Evolutionary conservation across 2,113 vertebrate genomes (phyloP), one percentile per base, ranked within the genome.

Genomic region (Rhinichthys klamathensis): DNA sequence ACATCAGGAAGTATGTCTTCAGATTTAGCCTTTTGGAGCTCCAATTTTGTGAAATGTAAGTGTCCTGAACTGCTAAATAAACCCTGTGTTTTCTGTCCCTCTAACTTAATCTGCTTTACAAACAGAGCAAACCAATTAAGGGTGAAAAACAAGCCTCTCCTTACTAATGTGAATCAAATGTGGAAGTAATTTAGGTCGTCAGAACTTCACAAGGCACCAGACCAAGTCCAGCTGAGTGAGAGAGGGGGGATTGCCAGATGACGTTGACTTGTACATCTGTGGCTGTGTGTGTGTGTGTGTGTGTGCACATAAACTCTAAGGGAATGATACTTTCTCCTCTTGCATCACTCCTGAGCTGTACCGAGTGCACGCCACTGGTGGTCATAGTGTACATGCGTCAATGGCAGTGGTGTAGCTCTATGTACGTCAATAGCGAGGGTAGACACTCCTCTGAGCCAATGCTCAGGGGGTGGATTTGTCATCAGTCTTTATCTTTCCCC

Each of bases 101-200:
- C 54, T 74, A 85, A 89, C 61, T 80, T 74, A 35, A 78, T 87
- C 88, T 41, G 56, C 73, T 65, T 89, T 41, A 27, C 30, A 79
- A 85, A 73, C 63, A 80, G 74, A 89, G 63, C 74, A 82, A 87
- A 87, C 83, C 88, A 82, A 70, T 44, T 10, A 76, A 74, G 21
- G 61, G 27, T 63, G 25, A 35, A 38, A 78, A 78, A 82, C 74
- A 82, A 83, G 30, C 63, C 72, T 44, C 78, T 76, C 54, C 38
- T n/a, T 82, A 88, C 79, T 82, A 74, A 88, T 89, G 46, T 87
- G 80, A 89, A 89, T 90, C 79, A 93, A 92, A 93, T 91, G 89
- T 93, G 91, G 90, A 91, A 93, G 84, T 84, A 90, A 90, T 91
- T 93, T 91, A 83, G 86, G 79, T 80, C 8, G 70, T 70, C 75